Conservation (phyloP, 2,888 invertebrate genomes). For the Cybosia mesomella region DNA sequence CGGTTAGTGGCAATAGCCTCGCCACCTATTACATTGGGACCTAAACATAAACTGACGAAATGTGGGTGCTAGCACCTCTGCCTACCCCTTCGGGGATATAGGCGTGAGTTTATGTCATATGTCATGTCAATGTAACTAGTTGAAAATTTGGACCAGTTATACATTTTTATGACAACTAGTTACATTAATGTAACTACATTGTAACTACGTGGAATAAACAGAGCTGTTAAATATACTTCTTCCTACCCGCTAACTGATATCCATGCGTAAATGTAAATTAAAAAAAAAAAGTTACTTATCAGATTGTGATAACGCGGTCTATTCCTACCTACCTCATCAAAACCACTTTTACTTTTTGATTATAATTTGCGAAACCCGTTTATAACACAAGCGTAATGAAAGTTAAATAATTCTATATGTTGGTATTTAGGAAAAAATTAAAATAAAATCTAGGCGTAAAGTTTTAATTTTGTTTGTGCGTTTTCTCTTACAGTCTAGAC, state of each 20-base stretch:
- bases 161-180: no score
- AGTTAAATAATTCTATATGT: constrained; percentile 45
- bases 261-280: not conserved
- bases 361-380: constrained; percentile 40
- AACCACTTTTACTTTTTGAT: constrained; percentile 50
- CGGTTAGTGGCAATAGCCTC: no score
- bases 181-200: no score
- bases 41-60: no score
- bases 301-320: not conserved
- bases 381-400: constrained; percentile 34
- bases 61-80: no score
- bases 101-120: no score
- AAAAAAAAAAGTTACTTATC: not conserved
- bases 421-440: constrained; percentile 23
- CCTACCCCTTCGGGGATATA: no score
- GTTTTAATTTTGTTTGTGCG: constrained; percentile 15
- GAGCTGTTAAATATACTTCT: no score
- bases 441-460: constrained; percentile 19
- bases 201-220: no score
- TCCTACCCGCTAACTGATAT: not conserved
- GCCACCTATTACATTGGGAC: no score
- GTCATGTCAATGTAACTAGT: no score
- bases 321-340: constrained; percentile 15
- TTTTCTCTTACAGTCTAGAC: constrained; percentile 18
- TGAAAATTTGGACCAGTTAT: no score